Percentiles rank a stretch among this genome's conserved stretches.
These are phyloP conservation scores for Numida meleagris DNA, from an alignment of 2,113 vertebrate genomes.

Conservation along the genomic window DNA sequence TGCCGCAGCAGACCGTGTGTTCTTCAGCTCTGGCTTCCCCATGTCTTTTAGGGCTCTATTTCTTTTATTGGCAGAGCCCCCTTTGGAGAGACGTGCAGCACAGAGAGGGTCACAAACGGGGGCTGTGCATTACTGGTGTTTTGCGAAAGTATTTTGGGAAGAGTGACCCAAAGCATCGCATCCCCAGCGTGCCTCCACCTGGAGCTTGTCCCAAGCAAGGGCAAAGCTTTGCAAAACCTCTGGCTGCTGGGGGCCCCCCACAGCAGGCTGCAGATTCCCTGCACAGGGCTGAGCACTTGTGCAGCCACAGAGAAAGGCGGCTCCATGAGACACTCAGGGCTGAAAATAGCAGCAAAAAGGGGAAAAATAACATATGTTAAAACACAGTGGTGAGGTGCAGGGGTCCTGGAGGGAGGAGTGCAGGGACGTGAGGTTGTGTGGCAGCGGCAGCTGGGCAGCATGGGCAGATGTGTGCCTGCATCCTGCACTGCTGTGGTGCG, in stretches of 20 bases:
- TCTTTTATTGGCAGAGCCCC: background rate
- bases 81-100: background rate
- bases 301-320: background rate
- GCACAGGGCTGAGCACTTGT: background rate
- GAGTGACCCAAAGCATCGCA: background rate
- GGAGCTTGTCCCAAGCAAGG: background rate
- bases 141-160: background rate
- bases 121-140: background rate
- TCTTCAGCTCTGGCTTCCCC: background rate
- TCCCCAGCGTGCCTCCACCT: background rate
- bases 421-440: background rate
- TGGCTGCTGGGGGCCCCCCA: background rate
- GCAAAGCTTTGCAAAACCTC: background rate
- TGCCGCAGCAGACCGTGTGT: background rate
- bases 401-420: background rate
- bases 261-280: background rate
- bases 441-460: background rate
- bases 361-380: too few species aligned
- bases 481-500: background rate
- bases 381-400: background rate
- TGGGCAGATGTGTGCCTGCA: rapidly evolving
- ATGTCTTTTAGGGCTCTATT: background rate
- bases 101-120: too few species aligned
- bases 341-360: background rate
- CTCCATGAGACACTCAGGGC: background rate